Percentiles rank a stretch among this genome's conserved stretches.
Conservation (phyloP, 2,113 vertebrate genomes). For the Neopipo cinnamomea region DNA sequence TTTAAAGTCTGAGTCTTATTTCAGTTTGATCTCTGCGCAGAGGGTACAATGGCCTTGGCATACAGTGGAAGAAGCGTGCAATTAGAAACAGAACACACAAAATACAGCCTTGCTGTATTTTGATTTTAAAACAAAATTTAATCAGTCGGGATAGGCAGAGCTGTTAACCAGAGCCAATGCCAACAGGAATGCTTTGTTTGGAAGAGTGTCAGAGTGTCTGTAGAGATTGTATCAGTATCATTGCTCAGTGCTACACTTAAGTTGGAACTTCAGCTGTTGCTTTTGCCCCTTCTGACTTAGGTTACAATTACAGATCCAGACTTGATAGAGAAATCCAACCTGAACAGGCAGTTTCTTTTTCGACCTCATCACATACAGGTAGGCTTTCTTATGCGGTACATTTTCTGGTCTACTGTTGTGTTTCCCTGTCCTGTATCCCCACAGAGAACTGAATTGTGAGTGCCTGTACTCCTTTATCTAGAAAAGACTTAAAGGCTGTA, state of each 20-base stretch:
- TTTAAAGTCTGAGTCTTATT: not conserved
- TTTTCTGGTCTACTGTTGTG: not conserved
- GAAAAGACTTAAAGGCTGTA: not conserved
- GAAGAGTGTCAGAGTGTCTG: not conserved
- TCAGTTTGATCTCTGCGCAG: not conserved
- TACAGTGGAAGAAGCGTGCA: not conserved
- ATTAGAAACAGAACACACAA: not conserved
- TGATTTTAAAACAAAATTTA: not conserved
- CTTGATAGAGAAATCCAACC: constrained; percentile 98
- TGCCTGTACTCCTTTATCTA: not conserved
- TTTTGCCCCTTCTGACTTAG: constrained; percentile 72
- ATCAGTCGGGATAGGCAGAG: not conserved
- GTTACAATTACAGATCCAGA: constrained; percentile 96
- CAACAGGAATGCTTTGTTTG: not conserved
- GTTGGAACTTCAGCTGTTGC: constrained; percentile 20
- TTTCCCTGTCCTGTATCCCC: not conserved
- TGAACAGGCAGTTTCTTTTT: constrained; percentile 98
- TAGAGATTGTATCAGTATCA: not conserved
- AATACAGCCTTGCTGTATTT: not conserved
- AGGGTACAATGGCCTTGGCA: not conserved
- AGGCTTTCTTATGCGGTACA: not conserved
- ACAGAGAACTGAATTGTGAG: not conserved
- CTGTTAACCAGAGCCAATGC: not conserved
- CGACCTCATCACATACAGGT: constrained; percentile 97
- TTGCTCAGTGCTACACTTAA: not conserved